Conservation (phyloP, 2,888 invertebrate genomes). For the Stramonita haemastoma region DNA sequence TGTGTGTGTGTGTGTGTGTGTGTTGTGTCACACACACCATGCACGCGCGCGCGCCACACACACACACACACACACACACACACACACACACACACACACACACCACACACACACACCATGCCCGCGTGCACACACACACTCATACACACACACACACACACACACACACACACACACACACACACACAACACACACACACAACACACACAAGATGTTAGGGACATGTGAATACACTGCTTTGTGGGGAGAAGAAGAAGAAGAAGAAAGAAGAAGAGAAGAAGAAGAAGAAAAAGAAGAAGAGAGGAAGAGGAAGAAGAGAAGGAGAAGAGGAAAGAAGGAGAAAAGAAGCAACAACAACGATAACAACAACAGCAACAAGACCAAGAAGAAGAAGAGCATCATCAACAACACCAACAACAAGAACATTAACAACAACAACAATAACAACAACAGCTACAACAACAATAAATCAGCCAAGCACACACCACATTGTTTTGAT, state of each 20-base stretch:
- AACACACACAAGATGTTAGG: neutral
- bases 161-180: neutral
- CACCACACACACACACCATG: neutral
- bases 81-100: neutral
- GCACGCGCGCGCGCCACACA: neutral
- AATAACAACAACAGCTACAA: too few relatives aligned
- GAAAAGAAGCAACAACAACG: too few relatives aligned
- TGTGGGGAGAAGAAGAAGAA: neutral
- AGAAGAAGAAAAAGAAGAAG: too few relatives aligned
- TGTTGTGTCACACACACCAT: neutral
- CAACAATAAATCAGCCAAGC: too few relatives aligned
- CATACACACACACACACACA: neutral
- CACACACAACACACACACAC: neutral
- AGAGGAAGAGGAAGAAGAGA: too few relatives aligned
- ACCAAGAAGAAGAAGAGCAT: too few relatives aligned
- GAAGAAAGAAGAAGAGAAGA: neutral
- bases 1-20: neutral
- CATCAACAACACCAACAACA: too few relatives aligned
- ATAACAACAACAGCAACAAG: too few relatives aligned
- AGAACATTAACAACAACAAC: too few relatives aligned
- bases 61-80: neutral
- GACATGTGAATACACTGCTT: neutral
- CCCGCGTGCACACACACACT: neutral
- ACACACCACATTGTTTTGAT: too few relatives aligned
- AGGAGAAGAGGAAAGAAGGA: too few relatives aligned